Conservation (phyloP, 1,140 invertebrate genomes). For the Zaprionus inermis region DNA sequence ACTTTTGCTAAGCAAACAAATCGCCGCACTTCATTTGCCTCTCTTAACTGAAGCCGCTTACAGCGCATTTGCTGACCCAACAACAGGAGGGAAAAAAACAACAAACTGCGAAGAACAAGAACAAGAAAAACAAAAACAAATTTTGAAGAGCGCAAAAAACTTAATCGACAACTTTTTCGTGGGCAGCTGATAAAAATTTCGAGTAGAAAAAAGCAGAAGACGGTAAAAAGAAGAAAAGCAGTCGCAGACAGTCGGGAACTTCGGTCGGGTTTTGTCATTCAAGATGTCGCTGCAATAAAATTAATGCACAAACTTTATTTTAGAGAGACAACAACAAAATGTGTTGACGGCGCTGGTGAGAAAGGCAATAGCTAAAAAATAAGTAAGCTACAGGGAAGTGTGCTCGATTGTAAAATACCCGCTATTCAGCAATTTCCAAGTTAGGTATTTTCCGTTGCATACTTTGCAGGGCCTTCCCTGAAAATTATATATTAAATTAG, state of each 20-base stretch:
- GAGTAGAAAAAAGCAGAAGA: slow-evolving; percentile 13
- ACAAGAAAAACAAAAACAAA: slow-evolving; percentile 25
- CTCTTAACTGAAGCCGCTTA: slow-evolving; percentile 56
- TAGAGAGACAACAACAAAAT: slow-evolving; percentile 37
- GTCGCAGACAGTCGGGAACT: neutral
- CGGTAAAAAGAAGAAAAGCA: neutral
- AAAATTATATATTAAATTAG: too few relatives aligned
- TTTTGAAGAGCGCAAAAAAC: slow-evolving; percentile 54
- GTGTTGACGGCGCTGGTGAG: slow-evolving; percentile 5
- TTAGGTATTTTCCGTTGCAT: too few relatives aligned
- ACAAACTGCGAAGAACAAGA: slow-evolving; percentile 32
- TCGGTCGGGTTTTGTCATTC: slow-evolving; percentile 63
- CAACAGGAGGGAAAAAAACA: slow-evolving; percentile 22
- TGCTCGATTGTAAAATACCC: too few relatives aligned
- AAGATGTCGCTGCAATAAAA: slow-evolving; percentile 76
- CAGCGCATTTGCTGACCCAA: slow-evolving; percentile 56
- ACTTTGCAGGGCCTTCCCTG: too few relatives aligned
- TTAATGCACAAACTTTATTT: slow-evolving; percentile 79
- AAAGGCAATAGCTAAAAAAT: slow-evolving; percentile 8
- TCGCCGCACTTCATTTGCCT: slow-evolving; percentile 73
- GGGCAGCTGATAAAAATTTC: slow-evolving; percentile 46
- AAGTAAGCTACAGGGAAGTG: too few relatives aligned
- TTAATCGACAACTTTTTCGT: slow-evolving; percentile 74
- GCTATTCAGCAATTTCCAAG: too few relatives aligned
- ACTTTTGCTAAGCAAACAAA: slow-evolving; percentile 62